phyloP scores from a whole-genome alignment of 2,888 invertebrate genomes.

The Cosmia pyralina region DNA sequence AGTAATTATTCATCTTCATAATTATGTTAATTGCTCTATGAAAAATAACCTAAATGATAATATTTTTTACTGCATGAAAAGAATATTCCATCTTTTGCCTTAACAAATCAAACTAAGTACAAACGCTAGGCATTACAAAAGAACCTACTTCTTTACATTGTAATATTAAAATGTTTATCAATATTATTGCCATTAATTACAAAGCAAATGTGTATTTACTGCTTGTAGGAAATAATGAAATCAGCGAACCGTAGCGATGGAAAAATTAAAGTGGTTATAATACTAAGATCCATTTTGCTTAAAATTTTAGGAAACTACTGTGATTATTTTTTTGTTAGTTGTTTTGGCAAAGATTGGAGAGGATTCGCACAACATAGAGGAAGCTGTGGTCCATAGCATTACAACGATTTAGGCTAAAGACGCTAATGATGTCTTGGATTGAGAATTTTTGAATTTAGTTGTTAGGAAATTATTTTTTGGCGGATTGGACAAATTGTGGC shows the following conservation, averaged over 20 bases:
- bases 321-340: not conserved
- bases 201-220: conserved; percentile 35
- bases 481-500: not conserved
- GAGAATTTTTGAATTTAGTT: not conserved
- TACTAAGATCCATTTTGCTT: not conserved
- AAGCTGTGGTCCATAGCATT: not conserved
- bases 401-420: not conserved
- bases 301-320: conserved; percentile 26
- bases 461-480: not conserved
- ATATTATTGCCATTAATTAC: conserved; percentile 58
- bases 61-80: not conserved
- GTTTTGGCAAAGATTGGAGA: conserved; percentile 29
- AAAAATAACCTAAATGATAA: not conserved
- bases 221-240: conserved; percentile 60
- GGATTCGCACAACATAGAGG: not conserved
- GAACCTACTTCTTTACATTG: conserved; percentile 14
- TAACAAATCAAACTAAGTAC: not conserved
- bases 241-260: conserved; percentile 39
- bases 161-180: conserved; percentile 47
- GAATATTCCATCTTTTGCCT: not conserved
- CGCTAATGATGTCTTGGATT: no score
- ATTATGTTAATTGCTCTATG: no score
- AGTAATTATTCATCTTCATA: not conserved
- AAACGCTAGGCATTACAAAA: not conserved
- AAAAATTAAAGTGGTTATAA: conserved; percentile 47